A percentile compares a stretch with the other conserved stretches of the same genome.
Evolutionary conservation across 2,888 invertebrate genomes (phyloP).

Genomic region (Mimachlamys varia): DNA sequence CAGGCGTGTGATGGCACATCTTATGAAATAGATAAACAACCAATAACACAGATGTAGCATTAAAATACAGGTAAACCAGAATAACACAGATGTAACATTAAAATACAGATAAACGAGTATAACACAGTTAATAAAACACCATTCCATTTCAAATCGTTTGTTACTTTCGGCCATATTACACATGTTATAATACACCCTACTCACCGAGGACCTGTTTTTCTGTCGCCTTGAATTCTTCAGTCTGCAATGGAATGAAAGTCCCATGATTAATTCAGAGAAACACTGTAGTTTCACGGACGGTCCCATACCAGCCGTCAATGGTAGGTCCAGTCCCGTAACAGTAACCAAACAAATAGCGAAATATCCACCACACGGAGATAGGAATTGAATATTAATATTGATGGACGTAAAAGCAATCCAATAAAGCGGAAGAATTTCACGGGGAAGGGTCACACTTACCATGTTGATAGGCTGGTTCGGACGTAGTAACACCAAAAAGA

Average conservation of each 20-base stretch:
- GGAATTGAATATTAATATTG: background rate
- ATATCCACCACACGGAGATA: background rate
- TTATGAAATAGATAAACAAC: no score
- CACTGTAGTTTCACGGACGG: background rate
- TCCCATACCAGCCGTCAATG: background rate
- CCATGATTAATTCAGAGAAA: background rate
- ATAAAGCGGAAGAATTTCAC: background rate
- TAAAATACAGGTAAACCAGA: no score
- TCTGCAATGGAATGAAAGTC: background rate
- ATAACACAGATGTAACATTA: no score
- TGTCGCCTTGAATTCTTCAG: background rate
- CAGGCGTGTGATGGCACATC: no score
- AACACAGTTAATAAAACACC: no score
- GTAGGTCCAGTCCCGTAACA: background rate
- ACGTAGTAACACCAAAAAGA: slow-evolving; percentile 17
- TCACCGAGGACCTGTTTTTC: slow-evolving; percentile 8
- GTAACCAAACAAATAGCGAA: background rate
- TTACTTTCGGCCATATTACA: no score
- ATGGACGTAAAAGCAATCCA: background rate
- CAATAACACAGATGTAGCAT: no score
- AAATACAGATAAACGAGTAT: no score
- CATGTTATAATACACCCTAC: background rate
- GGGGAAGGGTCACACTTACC: background rate
- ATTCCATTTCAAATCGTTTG: no score
- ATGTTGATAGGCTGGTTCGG: background rate